Evolutionary conservation across 1,140 invertebrate species (phyloP).

Genomic region (Diprion similis): DNA sequence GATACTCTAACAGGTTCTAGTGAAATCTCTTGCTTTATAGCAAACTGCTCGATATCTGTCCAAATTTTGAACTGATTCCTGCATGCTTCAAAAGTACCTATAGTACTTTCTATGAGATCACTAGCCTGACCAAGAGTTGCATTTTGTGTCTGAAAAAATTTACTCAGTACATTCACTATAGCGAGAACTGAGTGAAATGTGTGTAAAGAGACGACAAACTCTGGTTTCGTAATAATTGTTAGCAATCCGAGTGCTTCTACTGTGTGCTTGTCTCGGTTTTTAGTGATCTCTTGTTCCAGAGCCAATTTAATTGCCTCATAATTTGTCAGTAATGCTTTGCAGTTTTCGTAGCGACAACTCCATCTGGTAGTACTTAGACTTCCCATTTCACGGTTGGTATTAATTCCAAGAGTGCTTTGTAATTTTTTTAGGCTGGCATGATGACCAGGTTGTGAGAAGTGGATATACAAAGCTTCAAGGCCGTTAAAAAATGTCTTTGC

Average conservation of each 20-base stretch:
- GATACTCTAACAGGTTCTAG: conserved; percentile 4
- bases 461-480: conserved; percentile 21
- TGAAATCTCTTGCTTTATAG: conserved; percentile 5
- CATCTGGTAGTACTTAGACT: conserved; percentile 19
- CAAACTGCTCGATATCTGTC: conserved; percentile 7
- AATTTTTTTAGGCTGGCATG: conserved; percentile 11
- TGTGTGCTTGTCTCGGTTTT: conserved; percentile 14
- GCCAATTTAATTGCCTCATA: conserved; percentile 23
- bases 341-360: conserved; percentile 17
- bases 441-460: conserved; percentile 20
- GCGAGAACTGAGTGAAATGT: conserved; percentile 7
- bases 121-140: conserved; percentile 6
- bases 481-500: conserved; percentile 17
- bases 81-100: conserved; percentile 7
- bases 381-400: neutral
- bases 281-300: conserved; percentile 20
- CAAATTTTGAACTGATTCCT: conserved; percentile 7
- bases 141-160: conserved; percentile 8
- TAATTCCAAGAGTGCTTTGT: conserved; percentile 16
- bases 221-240: conserved; percentile 27
- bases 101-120: conserved; percentile 5
- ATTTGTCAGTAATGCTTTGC: conserved; percentile 23
- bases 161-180: conserved; percentile 8
- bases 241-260: conserved; percentile 22
- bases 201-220: conserved; percentile 7